These are phyloP conservation scores for Lepidotrigona ventralis DNA, from an alignment of 1,140 invertebrate species.

Conservation along the genomic window DNA sequence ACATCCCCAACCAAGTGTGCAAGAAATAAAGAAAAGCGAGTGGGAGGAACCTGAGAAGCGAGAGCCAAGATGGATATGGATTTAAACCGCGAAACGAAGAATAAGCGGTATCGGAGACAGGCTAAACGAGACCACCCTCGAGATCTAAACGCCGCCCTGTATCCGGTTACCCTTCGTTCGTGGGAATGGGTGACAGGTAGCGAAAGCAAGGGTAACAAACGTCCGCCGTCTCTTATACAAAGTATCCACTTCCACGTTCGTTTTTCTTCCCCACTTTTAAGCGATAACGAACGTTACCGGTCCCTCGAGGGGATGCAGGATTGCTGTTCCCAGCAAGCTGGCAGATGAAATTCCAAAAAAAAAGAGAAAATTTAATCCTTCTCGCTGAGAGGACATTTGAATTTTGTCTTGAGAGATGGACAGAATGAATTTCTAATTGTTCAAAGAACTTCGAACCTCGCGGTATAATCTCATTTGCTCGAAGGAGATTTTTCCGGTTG, in stretches of 20 bases:
- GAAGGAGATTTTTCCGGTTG: no score
- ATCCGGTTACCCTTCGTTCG: constrained; percentile 33
- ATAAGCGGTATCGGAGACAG: neutral
- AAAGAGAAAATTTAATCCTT: no score
- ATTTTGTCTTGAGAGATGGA: no score
- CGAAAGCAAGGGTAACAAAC: constrained; percentile 68
- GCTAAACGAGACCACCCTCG: constrained; percentile 2
- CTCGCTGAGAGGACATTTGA: no score
- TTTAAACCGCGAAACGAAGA: neutral
- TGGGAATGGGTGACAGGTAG: constrained; percentile 19
- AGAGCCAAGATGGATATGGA: neutral
- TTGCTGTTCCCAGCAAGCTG: constrained; percentile 21
- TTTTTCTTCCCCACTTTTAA: constrained; percentile 71
- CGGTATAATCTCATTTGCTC: no score
- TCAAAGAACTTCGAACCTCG: no score
- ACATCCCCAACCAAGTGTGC: no score
- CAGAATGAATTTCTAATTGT: no score
- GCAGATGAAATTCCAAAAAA: neutral
- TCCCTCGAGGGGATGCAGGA: constrained; percentile 54
- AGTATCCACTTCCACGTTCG: constrained; percentile 72
- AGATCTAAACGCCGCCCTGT: neutral
- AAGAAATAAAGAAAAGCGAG: neutral
- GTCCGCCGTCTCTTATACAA: constrained; percentile 70
- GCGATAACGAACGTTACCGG: constrained; percentile 71
- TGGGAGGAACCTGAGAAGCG: neutral